Evolutionary conservation across 35 echinoderm and acorn worm species (phyloP).

Genomic region (Lytechinus pictus): DNA sequence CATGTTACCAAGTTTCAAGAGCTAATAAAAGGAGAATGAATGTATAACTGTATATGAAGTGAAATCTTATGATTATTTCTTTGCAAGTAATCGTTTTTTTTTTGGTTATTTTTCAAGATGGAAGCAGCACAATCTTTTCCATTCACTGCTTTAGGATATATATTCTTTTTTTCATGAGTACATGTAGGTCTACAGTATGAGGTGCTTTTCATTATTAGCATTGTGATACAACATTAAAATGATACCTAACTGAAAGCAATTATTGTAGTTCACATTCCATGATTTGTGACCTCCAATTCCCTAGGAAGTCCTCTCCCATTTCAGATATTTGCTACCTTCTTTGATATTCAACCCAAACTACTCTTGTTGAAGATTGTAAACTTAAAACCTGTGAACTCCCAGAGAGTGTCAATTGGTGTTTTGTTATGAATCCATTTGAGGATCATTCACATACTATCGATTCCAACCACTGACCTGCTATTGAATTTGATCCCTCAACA

Average conservation of each 20-base stretch:
- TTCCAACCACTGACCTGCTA: slow-evolving; percentile 26
- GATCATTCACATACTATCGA: slow-evolving; percentile 19
- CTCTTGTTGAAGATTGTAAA: neutral
- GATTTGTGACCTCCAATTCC: neutral
- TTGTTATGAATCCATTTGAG: neutral
- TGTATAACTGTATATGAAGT: too few relatives aligned
- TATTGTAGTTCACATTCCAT: neutral
- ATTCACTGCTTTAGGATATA: too few relatives aligned
- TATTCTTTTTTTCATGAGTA: too few relatives aligned
- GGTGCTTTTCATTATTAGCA: neutral
- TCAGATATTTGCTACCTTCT: neutral
- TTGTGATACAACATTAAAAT: neutral
- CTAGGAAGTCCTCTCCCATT: neutral
- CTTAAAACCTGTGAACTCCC: neutral
- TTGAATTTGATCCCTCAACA: slow-evolving; percentile 2
- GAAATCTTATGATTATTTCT: too few relatives aligned
- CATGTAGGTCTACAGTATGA: too few relatives aligned
- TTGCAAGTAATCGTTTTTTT: neutral
- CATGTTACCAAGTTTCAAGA: too few relatives aligned
- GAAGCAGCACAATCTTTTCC: too few relatives aligned
- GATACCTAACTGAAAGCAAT: neutral
- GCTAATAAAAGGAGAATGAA: too few relatives aligned
- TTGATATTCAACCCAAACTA: neutral
- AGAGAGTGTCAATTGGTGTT: neutral
- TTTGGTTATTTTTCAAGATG: too few relatives aligned